A percentile compares a stretch with the other conserved stretches of the same genome.
phyloP scores from a whole-genome alignment of 2,797 vertebrate species.

The Morelia viridis region DNA sequence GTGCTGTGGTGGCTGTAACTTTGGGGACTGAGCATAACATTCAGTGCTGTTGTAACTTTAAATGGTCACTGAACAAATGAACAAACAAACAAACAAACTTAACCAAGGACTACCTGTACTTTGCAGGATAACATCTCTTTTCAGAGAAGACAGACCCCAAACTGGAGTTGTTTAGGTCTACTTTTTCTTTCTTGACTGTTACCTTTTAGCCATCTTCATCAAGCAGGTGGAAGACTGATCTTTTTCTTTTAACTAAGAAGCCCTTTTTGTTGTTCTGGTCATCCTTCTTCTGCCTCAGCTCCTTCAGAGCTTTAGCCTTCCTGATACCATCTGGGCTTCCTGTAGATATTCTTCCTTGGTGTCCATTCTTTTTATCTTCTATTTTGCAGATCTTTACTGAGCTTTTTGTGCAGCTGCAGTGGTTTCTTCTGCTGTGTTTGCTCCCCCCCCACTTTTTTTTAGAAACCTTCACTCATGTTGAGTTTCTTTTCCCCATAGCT shows the following conservation, averaged over 20 bases:
- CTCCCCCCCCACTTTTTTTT: not conserved
- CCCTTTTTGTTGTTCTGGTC: not conserved
- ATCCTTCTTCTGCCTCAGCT: not conserved
- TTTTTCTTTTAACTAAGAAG: not conserved
- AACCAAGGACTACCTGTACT: not conserved
- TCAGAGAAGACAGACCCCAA: not conserved
- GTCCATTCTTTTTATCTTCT: not conserved
- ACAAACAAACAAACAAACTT: not conserved
- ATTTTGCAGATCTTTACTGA: not conserved
- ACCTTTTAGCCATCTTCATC: not conserved
- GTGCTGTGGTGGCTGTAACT: not conserved
- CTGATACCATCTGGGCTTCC: not conserved
- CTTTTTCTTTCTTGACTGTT: not conserved
- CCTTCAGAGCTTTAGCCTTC: not conserved
- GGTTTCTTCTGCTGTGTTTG: not conserved
- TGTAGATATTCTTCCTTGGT: not conserved
- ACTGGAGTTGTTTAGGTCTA: not conserved
- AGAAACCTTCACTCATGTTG: not conserved
- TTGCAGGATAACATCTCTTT: not conserved
- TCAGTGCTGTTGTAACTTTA: not conserved
- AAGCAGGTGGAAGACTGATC: not conserved
- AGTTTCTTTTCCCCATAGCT: not conserved
- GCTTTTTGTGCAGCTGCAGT: not conserved
- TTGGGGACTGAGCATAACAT: not conserved
- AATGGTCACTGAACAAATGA: not conserved